A percentile compares a stretch with the other conserved stretches of the same genome.
These are phyloP conservation scores for Cosmopolites sordidus DNA, from an alignment of 2,888 invertebrate species.

Conservation along the genomic window DNA sequence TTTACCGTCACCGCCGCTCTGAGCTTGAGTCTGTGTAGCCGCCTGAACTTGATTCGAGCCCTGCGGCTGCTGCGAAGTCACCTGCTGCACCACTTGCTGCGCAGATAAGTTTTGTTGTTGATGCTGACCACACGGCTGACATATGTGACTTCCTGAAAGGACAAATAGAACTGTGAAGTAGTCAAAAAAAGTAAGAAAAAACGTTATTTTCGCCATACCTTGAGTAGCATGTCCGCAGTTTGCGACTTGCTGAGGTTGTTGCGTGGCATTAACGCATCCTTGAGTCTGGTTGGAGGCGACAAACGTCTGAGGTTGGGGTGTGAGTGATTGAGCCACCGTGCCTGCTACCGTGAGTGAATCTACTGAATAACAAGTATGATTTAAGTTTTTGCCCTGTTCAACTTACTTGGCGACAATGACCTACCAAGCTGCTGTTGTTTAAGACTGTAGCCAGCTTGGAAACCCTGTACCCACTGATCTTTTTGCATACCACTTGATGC, in stretches of 20 bases:
- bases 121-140: constrained; percentile 28
- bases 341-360: constrained; percentile 24
- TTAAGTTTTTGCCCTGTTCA: too few species aligned
- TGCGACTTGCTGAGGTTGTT: constrained; percentile 31
- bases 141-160: constrained; percentile 15
- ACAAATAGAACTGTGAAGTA: background rate
- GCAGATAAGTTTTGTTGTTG: constrained; percentile 16
- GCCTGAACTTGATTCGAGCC: constrained; percentile 55
- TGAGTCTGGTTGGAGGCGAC: constrained; percentile 16
- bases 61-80: constrained; percentile 30
- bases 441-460: constrained; percentile 47
- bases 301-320: constrained; percentile 15
- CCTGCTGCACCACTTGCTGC: constrained; percentile 40
- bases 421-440: constrained; percentile 45
- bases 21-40: constrained; percentile 51
- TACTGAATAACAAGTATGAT: constrained; percentile 6
- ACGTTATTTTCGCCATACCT: constrained; percentile 14
- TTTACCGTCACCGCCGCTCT: constrained; percentile 37
- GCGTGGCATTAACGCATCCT: constrained; percentile 18
- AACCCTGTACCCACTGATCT: constrained; percentile 36
- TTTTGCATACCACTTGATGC: constrained; percentile 40
- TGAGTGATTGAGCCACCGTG: constrained; percentile 18
- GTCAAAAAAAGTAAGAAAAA: too few species aligned
- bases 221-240: constrained; percentile 22
- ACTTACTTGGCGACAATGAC: too few species aligned